Percentiles rank a stretch among this genome's conserved stretches.
Evolutionary conservation across 2,888 invertebrate species (phyloP).

Genomic region (Drosophila melanocephala): DNA sequence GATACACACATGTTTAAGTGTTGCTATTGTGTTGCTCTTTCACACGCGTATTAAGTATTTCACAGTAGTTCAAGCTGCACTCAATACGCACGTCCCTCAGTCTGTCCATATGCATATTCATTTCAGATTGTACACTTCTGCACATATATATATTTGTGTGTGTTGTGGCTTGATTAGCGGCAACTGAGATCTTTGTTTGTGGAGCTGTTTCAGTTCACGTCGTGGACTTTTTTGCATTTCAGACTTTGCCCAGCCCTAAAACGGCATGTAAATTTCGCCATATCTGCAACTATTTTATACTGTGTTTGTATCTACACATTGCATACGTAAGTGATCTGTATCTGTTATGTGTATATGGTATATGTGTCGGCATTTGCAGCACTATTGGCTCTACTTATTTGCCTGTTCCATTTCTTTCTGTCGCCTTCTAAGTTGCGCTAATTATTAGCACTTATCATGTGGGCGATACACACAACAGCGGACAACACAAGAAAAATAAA

Average conservation of each 20-base stretch:
- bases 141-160: slow-evolving; percentile 10
- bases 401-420: slow-evolving; percentile 51
- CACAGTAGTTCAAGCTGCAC: slow-evolving; percentile 11
- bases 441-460: slow-evolving; percentile 56
- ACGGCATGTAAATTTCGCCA: slow-evolving; percentile 25
- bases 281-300: slow-evolving; percentile 19
- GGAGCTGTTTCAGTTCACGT: slow-evolving; percentile 39
- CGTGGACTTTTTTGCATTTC: slow-evolving; percentile 7
- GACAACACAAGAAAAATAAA: slow-evolving; percentile 7
- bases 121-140: neutral
- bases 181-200: slow-evolving; percentile 44
- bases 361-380: slow-evolving; percentile 17
- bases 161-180: slow-evolving; percentile 30
- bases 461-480: slow-evolving; percentile 43
- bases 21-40: slow-evolving; percentile 36
- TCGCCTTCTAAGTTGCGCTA: slow-evolving; percentile 48
- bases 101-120: slow-evolving; percentile 17
- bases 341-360: slow-evolving; percentile 2
- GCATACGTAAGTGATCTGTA: slow-evolving; percentile 18
- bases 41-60: slow-evolving; percentile 51
- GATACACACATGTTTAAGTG: neutral
- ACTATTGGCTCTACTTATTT: slow-evolving; percentile 11
- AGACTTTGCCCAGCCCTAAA: slow-evolving; percentile 36
- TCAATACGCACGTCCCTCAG: slow-evolving; percentile 18
- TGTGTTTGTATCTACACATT: slow-evolving; percentile 9